Percentiles rank a stretch among this genome's conserved stretches.
These are phyloP conservation scores for Meloidogyne chitwoodi DNA, from an alignment of 1,140 invertebrate species.

Conservation along the genomic window DNA sequence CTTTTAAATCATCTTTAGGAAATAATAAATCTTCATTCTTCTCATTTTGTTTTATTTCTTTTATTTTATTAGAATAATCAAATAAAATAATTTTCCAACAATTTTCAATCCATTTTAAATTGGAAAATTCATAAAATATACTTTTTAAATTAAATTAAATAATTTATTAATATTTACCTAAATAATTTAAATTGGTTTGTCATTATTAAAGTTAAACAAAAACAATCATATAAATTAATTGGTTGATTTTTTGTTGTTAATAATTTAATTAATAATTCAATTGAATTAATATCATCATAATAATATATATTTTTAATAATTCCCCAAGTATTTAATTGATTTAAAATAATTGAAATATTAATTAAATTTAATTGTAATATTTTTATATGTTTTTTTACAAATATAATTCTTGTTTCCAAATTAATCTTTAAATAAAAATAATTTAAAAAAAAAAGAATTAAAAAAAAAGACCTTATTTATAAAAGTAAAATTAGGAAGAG, in stretches of 20 bases:
- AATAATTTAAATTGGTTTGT: constrained; percentile 7
- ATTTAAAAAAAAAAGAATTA: background rate
- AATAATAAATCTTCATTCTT: background rate
- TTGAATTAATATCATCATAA: background rate
- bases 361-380: background rate
- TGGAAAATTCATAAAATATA: background rate
- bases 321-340: background rate
- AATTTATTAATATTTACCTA: background rate
- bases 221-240: constrained; percentile 1
- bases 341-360: background rate
- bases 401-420: background rate
- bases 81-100: background rate
- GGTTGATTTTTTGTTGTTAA: background rate
- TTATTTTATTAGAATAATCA: background rate
- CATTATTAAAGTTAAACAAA: background rate
- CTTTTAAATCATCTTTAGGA: background rate
- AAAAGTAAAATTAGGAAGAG: background rate
- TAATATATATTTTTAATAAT: background rate
- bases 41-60: background rate
- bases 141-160: background rate
- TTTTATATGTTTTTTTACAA: background rate
- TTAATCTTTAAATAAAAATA: background rate
- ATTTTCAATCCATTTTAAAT: background rate
- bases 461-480: background rate
- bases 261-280: background rate